A percentile compares a stretch with the other conserved stretches of the same genome.
Conservation (phyloP, 1,140 invertebrate species). For the Latrodectus geometricus region DNA sequence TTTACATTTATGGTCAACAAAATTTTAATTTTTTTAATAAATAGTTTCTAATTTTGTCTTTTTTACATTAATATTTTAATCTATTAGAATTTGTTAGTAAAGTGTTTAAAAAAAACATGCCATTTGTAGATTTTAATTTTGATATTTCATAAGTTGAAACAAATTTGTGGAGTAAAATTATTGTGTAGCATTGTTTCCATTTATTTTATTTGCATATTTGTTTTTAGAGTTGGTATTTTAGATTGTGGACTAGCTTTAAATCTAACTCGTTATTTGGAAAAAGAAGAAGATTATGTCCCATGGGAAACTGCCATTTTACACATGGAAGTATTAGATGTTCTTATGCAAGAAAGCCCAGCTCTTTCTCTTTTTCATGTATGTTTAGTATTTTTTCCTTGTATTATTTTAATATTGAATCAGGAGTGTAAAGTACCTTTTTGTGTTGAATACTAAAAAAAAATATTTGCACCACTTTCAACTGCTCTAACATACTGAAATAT, state of each 20-base stretch:
- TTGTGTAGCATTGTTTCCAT: neutral
- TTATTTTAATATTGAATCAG: too few species aligned
- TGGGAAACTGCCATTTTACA: conserved; percentile 80
- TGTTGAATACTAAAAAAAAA: too few species aligned
- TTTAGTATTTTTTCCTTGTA: neutral
- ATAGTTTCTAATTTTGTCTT: too few species aligned
- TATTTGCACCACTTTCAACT: too few species aligned
- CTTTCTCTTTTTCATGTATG: conserved; percentile 66
- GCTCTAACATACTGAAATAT: too few species aligned
- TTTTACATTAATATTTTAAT: too few species aligned
- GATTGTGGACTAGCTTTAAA: conserved; percentile 78
- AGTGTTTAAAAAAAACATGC: neutral
- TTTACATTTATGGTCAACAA: too few species aligned
- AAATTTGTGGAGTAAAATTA: neutral
- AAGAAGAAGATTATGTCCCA: conserved; percentile 80
- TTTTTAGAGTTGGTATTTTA: conserved; percentile 78
- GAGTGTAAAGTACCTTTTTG: too few species aligned
- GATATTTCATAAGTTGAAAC: neutral
- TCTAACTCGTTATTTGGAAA: conserved; percentile 78
- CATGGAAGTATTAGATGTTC: conserved; percentile 77
- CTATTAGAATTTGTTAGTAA: too few species aligned
- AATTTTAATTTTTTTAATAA: too few species aligned
- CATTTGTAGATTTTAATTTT: neutral
- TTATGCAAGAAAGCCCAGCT: conserved; percentile 76
- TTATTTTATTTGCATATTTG: conserved; percentile 18